These are phyloP conservation scores for Parapsyche elsis DNA, from an alignment of 1,140 invertebrate genomes.

Conservation along the genomic window DNA sequence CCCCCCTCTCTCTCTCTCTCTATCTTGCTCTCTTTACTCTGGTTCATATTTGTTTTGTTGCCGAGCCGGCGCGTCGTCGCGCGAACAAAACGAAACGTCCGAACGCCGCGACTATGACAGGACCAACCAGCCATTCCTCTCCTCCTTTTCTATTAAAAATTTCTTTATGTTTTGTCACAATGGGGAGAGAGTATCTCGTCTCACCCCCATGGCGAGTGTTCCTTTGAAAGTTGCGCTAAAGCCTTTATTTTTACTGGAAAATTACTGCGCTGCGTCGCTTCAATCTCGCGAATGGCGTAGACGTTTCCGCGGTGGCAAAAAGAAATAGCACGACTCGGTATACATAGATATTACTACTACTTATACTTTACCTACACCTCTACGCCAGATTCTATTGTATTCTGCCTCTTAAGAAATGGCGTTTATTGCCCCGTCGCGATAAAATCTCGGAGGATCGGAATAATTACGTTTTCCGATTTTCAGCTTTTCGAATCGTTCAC, in stretches of 20 bases:
- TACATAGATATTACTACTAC: background rate
- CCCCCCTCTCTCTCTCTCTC: too few species aligned
- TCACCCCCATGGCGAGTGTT: background rate
- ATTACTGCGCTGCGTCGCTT: slow-evolving; percentile 42
- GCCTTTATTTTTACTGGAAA: slow-evolving; percentile 44
- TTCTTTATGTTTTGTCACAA: slow-evolving; percentile 40
- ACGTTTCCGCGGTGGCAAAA: slow-evolving; percentile 20
- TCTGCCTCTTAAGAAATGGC: background rate
- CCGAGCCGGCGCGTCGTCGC: too few species aligned
- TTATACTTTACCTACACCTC: background rate
- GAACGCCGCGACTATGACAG: too few species aligned
- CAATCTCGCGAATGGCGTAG: slow-evolving; percentile 36
- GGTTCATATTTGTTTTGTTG: too few species aligned
- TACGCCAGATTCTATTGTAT: background rate
- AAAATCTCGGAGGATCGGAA: background rate
- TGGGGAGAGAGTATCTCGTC: slow-evolving; percentile 8
- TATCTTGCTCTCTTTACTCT: too few species aligned
- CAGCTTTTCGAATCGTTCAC: too few species aligned
- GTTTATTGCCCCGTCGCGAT: background rate
- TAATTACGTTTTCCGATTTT: background rate
- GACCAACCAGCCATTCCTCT: background rate
- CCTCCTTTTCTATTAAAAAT: slow-evolving; percentile 39
- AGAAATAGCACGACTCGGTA: background rate
- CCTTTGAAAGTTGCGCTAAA: slow-evolving; percentile 40
- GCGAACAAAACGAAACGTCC: too few species aligned